Evolutionary conservation across 1,140 invertebrate genomes (phyloP).

Genomic region (Drosophila virilis): DNA sequence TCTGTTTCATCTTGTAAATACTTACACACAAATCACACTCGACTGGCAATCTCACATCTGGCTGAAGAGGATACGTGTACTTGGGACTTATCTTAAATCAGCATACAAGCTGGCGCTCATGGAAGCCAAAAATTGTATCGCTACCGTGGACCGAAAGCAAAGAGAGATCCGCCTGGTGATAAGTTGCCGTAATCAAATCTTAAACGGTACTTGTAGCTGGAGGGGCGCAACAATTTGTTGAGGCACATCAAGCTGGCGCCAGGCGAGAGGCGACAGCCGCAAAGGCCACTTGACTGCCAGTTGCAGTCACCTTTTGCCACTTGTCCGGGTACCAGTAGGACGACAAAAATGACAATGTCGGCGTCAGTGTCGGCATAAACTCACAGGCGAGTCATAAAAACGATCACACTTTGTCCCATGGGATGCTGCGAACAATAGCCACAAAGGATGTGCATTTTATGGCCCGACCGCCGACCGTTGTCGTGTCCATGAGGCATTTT

Average conservation of each 20-base stretch:
- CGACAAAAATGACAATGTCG: slow-evolving; percentile 54
- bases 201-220: slow-evolving; percentile 66
- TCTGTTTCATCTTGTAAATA: not conserved
- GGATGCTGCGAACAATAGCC: slow-evolving; percentile 63
- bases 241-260: slow-evolving; percentile 64
- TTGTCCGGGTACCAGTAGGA: slow-evolving; percentile 56
- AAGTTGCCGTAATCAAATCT: slow-evolving; percentile 70
- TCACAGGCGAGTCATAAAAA: slow-evolving; percentile 77
- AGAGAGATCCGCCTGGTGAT: slow-evolving; percentile 70
- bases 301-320: slow-evolving; percentile 67
- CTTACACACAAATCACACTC: slow-evolving; percentile 8
- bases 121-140: slow-evolving; percentile 34
- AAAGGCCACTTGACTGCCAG: slow-evolving; percentile 61
- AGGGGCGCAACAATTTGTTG: slow-evolving; percentile 69
- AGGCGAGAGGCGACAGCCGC: slow-evolving; percentile 61
- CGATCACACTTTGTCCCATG: slow-evolving; percentile 77
- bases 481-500: slow-evolving; percentile 37
- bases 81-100: slow-evolving; percentile 56
- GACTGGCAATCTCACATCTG: slow-evolving; percentile 49
- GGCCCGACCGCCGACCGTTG: slow-evolving; percentile 71
- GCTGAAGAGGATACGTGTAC: slow-evolving; percentile 33
- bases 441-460: slow-evolving; percentile 68
- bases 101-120: slow-evolving; percentile 39
- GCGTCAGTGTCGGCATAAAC: slow-evolving; percentile 68
- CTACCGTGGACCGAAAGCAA: slow-evolving; percentile 42